Conservation (phyloP, 1,140 invertebrate species). For the Monochamus saltuarius region DNA sequence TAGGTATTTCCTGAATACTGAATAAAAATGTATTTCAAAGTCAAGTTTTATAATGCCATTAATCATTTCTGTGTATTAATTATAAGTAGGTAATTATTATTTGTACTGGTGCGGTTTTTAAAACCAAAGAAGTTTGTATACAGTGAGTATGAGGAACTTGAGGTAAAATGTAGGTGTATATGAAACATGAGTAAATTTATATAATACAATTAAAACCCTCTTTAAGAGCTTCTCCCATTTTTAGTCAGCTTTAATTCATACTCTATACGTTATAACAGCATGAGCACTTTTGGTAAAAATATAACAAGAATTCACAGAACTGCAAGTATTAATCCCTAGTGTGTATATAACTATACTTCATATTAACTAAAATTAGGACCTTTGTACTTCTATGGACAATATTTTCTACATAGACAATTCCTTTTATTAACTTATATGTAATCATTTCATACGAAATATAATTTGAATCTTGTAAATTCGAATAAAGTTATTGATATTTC, state of each 20-base stretch:
- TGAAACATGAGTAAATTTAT: too few species aligned
- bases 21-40: too few species aligned
- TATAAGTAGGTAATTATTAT: too few species aligned
- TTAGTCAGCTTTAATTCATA: conserved; percentile 21
- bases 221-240: conserved; percentile 23
- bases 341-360: conserved; percentile 29
- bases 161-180: too few species aligned
- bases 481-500: too few species aligned
- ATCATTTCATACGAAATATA: not conserved
- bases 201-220: not conserved
- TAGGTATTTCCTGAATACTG: too few species aligned
- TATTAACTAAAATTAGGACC: conserved; percentile 37
- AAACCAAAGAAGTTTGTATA: too few species aligned
- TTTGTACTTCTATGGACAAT: conserved; percentile 4
- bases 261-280: conserved; percentile 55
- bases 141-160: too few species aligned
- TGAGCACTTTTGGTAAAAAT: conserved; percentile 67
- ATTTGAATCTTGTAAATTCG: conserved; percentile 17
- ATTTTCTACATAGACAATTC: not conserved
- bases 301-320: conserved; percentile 43
- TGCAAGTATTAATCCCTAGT: conserved; percentile 31
- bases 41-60: too few species aligned
- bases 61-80: too few species aligned
- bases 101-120: too few species aligned
- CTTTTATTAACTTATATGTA: not conserved